Percentiles rank a stretch among this genome's conserved stretches.
These are phyloP conservation scores for Trichechus manatus DNA, from an alignment of 2,113 vertebrate genomes.

Conservation along the genomic window DNA sequence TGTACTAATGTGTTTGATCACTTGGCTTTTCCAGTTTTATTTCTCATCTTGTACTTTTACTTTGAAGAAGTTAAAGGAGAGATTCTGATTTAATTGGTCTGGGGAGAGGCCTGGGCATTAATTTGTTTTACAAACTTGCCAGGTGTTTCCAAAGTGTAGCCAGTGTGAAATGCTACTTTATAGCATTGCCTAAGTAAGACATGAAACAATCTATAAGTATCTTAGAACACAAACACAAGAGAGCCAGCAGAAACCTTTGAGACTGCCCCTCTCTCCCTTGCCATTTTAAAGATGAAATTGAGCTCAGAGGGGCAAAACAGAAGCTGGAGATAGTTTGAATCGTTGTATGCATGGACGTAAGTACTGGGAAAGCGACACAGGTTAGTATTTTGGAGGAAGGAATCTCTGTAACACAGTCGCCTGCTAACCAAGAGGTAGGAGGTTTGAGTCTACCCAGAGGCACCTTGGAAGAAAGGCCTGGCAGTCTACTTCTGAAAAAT, in stretches of 20 bases:
- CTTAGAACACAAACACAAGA: background rate
- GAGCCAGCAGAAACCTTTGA: background rate
- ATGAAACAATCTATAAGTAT: background rate
- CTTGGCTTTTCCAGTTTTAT: conserved; percentile 28
- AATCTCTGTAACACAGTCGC: too few species aligned
- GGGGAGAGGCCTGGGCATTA: background rate
- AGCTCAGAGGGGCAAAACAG: background rate
- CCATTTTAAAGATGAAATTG: background rate
- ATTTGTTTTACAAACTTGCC: background rate
- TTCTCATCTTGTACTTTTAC: conserved; percentile 29
- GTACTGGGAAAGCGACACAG: background rate
- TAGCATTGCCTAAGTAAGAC: background rate
- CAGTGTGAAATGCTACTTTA: background rate
- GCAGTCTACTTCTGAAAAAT: too few species aligned
- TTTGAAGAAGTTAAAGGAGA: background rate
- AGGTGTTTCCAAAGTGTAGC: background rate
- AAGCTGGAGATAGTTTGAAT: background rate
- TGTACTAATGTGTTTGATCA: background rate
- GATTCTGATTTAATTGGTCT: background rate
- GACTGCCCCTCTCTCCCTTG: too few species aligned
- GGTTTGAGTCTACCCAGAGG: too few species aligned
- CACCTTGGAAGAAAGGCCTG: too few species aligned
- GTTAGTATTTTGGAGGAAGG: background rate
- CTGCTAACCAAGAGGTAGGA: too few species aligned
- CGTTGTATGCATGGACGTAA: background rate